A percentile compares a stretch with the other conserved stretches of the same genome.
Evolutionary conservation across 2,113 vertebrate genomes (phyloP).

Genomic region (Ceratotherium simum): DNA sequence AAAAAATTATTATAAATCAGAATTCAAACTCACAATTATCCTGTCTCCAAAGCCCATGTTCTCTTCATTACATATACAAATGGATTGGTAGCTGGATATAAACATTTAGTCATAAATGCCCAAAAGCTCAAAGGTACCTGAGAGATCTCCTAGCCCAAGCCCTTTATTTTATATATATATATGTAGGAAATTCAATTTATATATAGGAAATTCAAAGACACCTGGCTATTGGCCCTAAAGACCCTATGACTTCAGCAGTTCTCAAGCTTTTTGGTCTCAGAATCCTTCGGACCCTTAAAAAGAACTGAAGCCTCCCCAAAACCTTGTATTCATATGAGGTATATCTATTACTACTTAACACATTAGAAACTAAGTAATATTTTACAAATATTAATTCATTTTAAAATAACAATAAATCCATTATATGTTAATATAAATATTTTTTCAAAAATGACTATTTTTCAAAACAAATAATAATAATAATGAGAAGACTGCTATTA

Average conservation of each 20-base stretch:
- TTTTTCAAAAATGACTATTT: not conserved
- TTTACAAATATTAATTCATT: not conserved
- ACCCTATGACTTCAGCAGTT: not conserved
- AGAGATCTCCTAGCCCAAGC: not conserved
- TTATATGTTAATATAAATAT: not conserved
- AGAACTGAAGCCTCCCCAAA: not conserved
- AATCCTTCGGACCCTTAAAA: not conserved
- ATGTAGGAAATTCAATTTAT: not conserved
- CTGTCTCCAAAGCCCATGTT: not conserved
- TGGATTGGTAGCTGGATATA: not conserved
- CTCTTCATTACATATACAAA: not conserved
- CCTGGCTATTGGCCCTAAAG: not conserved
- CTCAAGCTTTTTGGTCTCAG: not conserved
- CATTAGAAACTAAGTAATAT: not conserved
- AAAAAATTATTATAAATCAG: not conserved
- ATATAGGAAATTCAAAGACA: not conserved
- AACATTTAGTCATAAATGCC: not conserved
- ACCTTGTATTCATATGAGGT: not conserved
- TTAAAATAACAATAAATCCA: not conserved
- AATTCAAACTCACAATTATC: not conserved
- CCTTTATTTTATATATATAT: not conserved
- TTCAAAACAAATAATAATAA: not conserved
- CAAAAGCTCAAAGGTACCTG: not conserved
- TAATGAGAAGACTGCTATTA: not conserved
- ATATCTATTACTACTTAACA: not conserved